A percentile compares a stretch with the other conserved stretches of the same genome.
Evolutionary conservation across 2,797 vertebrate genomes (phyloP).

Genomic region (Myiotriccus ornatus): DNA sequence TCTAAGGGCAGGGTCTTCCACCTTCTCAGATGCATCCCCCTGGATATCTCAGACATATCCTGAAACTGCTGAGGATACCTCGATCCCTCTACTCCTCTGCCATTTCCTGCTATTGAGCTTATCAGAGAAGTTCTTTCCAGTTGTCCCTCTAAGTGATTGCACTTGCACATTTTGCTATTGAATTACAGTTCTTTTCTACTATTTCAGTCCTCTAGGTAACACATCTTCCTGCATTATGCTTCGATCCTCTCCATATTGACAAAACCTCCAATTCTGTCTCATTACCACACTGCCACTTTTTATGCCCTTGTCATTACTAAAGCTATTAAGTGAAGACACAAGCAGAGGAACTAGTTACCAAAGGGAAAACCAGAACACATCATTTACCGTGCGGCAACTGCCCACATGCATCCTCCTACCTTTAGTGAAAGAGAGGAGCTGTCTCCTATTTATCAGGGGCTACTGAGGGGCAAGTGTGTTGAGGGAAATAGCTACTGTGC

Average conservation of each 20-base stretch:
- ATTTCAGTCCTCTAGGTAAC: neutral
- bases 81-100: neutral
- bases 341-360: neutral
- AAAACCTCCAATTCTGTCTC: constrained; percentile 32
- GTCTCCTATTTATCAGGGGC: neutral
- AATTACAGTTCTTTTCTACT: constrained; percentile 14
- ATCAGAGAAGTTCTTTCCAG: neutral
- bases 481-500: neutral
- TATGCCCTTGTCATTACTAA: constrained; percentile 39
- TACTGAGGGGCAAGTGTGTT: neutral
- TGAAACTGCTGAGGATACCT: neutral
- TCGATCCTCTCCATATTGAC: constrained; percentile 17
- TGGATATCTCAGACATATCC: neutral
- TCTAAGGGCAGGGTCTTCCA: neutral
- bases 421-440: neutral
- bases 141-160: neutral
- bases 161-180: neutral
- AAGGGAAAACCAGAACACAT: neutral
- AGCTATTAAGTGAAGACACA: constrained; percentile 23
- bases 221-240: constrained; percentile 28
- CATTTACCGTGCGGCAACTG: neutral
- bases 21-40: neutral
- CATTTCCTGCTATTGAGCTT: neutral
- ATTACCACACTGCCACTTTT: constrained; percentile 25
- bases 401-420: neutral